Evolutionary conservation across 2,888 invertebrate genomes (phyloP).

Genomic region (Creontiades dilutus): DNA sequence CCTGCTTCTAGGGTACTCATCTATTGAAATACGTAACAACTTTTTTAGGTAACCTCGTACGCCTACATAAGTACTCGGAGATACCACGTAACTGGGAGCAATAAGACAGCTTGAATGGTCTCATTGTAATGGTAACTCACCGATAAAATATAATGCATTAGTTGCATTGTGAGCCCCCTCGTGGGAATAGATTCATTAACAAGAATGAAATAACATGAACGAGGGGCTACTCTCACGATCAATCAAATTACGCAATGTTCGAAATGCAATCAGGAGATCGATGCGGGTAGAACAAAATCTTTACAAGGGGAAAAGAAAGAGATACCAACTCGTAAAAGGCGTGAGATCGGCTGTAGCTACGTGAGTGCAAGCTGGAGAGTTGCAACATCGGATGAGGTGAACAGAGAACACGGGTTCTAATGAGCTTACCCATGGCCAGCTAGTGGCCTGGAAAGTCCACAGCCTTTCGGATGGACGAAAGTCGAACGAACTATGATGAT

Average conservation of each 20-base stretch:
- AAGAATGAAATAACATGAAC: background rate
- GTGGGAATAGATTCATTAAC: too few species aligned
- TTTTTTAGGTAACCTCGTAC: too few species aligned
- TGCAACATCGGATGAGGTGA: slow-evolving; percentile 6
- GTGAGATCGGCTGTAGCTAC: background rate
- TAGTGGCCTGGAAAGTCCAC: background rate
- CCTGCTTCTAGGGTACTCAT: too few species aligned
- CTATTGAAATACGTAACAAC: too few species aligned
- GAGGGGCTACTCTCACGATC: background rate
- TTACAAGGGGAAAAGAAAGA: slow-evolving; percentile 24
- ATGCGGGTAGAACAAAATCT: background rate
- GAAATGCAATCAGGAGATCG: slow-evolving; percentile 16
- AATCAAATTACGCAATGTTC: slow-evolving; percentile 4
- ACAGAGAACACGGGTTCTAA: background rate
- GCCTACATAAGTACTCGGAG: too few species aligned
- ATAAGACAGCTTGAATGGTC: too few species aligned
- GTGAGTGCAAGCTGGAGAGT: background rate
- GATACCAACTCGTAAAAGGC: background rate
- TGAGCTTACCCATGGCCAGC: background rate
- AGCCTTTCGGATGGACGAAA: background rate
- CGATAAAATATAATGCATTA: too few species aligned
- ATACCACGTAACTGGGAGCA: too few species aligned
- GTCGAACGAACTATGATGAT: background rate
- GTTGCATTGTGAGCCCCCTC: too few species aligned
- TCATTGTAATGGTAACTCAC: too few species aligned